Evolutionary conservation across 2,888 invertebrate genomes (phyloP).

Genomic region (Andrena hattorfiana): DNA sequence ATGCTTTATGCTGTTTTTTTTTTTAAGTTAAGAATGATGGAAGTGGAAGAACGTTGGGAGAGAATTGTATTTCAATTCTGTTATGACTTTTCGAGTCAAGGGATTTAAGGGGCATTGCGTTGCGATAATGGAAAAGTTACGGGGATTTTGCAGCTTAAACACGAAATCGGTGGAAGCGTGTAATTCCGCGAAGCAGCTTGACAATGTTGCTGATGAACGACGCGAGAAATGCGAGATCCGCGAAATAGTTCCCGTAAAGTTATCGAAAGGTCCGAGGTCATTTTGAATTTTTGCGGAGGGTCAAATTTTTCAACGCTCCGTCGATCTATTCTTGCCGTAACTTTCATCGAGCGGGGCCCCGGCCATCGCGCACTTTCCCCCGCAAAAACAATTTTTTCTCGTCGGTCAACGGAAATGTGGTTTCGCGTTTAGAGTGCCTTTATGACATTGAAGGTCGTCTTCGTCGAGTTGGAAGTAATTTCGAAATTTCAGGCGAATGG

Average conservation of each 20-base stretch:
- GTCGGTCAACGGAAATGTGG: constrained; percentile 21
- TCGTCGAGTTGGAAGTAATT: not conserved
- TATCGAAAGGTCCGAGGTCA: constrained; percentile 25
- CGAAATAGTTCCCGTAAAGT: constrained; percentile 36
- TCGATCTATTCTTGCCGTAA: constrained; percentile 64
- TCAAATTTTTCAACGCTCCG: constrained; percentile 63
- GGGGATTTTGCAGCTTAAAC: not conserved
- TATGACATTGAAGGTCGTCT: not conserved
- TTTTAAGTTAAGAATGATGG: not conserved
- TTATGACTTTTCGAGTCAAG: not conserved
- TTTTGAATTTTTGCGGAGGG: constrained; percentile 50
- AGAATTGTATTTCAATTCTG: not conserved
- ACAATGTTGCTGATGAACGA: constrained; percentile 51
- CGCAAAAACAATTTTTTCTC: constrained; percentile 65
- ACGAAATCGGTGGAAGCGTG: not conserved
- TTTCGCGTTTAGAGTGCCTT: not conserved
- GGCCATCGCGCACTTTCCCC: constrained; percentile 67
- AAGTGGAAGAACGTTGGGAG: not conserved
- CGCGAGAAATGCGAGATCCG: constrained; percentile 33
- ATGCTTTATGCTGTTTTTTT: not conserved
- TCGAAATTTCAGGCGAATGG: not conserved
- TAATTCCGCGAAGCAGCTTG: not conserved
- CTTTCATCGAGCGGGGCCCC: constrained; percentile 66
- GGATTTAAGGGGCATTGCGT: not conserved
- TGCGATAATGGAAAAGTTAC: not conserved